These are phyloP conservation scores for Brevimyrus niger DNA, from an alignment of 2,113 vertebrate genomes.

Conservation along the genomic window DNA sequence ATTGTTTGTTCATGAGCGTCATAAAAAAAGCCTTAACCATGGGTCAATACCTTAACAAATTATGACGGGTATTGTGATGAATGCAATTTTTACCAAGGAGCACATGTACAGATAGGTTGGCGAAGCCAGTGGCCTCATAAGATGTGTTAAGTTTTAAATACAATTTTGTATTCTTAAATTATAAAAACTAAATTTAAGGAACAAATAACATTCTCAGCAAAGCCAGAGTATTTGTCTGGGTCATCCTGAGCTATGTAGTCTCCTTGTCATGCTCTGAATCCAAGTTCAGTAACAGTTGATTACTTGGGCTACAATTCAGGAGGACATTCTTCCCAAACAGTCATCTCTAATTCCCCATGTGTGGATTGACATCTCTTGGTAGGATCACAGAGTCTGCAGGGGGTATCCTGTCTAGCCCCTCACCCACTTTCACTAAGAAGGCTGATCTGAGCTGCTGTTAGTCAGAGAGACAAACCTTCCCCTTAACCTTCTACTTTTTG, in stretches of 20 bases:
- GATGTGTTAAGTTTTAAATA: not conserved
- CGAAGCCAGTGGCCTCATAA: not conserved
- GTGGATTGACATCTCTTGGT: not conserved
- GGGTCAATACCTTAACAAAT: not conserved
- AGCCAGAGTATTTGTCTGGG: not conserved
- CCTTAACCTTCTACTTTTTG: constrained; percentile 61
- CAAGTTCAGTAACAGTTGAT: not conserved
- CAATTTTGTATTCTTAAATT: not conserved
- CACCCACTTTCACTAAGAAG: not conserved
- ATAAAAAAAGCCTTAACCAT: not conserved
- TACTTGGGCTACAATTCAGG: not conserved
- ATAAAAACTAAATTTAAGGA: not conserved
- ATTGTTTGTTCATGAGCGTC: not conserved
- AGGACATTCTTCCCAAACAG: not conserved
- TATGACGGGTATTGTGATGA: not conserved
- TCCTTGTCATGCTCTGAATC: not conserved
- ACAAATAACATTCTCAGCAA: not conserved
- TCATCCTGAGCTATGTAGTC: not conserved
- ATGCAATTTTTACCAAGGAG: not conserved
- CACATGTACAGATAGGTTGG: not conserved
- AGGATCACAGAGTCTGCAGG: not conserved
- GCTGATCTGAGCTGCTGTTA: constrained; percentile 63
- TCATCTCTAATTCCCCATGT: not conserved
- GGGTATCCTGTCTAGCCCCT: not conserved
- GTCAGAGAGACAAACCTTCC: constrained; percentile 70